phyloP scores from a whole-genome alignment of 2,113 vertebrate genomes.

The Ariopsis seemanni region DNA sequence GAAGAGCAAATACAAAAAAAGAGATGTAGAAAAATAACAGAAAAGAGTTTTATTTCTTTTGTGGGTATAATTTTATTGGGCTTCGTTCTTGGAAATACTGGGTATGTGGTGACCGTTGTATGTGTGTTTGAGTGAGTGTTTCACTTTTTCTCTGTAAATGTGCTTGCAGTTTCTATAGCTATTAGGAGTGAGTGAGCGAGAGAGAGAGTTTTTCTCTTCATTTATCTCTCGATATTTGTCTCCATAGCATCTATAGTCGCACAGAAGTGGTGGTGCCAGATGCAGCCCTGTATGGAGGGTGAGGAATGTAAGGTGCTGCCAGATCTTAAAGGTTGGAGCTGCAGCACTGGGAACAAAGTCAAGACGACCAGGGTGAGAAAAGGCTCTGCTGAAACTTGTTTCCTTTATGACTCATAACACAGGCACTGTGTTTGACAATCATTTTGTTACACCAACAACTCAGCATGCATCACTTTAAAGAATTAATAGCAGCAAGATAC shows the following conservation, averaged over 20 bases:
- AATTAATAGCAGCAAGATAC: background rate
- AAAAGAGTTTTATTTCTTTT: slow-evolving; percentile 31
- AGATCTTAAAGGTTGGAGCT: slow-evolving; percentile 97
- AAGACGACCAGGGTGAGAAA: slow-evolving; percentile 94
- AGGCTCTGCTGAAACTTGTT: background rate
- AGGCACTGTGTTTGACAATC: slow-evolving; percentile 5
- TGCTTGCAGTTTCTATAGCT: background rate
- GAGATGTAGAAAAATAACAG: background rate
- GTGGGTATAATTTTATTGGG: slow-evolving; percentile 1
- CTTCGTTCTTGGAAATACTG: slow-evolving; percentile 37
- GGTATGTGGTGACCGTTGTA: slow-evolving; percentile 19
- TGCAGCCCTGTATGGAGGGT: slow-evolving; percentile 92
- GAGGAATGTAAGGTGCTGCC: slow-evolving; percentile 97
- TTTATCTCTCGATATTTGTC: slow-evolving; percentile 31
- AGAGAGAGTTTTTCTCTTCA: slow-evolving; percentile 12
- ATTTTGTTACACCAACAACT: background rate
- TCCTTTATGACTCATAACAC: background rate
- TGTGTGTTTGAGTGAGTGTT: background rate
- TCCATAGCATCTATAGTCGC: slow-evolving; percentile 88
- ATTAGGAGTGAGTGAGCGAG: background rate
- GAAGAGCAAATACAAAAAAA: background rate
- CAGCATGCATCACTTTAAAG: background rate
- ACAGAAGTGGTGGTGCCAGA: slow-evolving; percentile 99
- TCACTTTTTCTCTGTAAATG: background rate
- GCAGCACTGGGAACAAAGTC: slow-evolving; percentile 96